Percentiles rank a stretch among this genome's conserved stretches.
phyloP scores from a whole-genome alignment of 2,888 invertebrate genomes.

The Heteromyza rotundicornis region DNA sequence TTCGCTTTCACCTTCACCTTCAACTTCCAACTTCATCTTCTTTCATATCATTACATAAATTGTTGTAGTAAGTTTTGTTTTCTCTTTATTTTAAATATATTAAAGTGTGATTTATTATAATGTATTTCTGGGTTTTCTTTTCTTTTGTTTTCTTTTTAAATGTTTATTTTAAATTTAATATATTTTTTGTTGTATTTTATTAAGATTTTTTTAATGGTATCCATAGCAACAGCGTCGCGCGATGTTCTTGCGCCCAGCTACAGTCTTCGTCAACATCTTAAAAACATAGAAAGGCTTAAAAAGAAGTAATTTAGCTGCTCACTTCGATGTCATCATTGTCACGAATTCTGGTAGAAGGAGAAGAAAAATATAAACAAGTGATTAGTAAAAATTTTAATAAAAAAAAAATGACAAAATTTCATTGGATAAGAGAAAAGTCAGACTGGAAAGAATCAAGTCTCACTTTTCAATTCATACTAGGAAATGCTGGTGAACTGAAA shows the following conservation, averaged over 20 bases:
- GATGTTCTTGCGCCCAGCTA: conserved; percentile 66
- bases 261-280: conserved; percentile 68
- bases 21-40: too few species aligned
- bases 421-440: too few species aligned
- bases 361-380: conserved; percentile 36
- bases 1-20: neutral
- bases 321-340: conserved; percentile 99
- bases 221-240: conserved; percentile 64
- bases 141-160: too few species aligned
- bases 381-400: neutral
- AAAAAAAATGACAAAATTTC: neutral
- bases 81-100: conserved; percentile 42
- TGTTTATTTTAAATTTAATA: conserved; percentile 41
- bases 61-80: conserved; percentile 27
- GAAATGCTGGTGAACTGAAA: too few species aligned
- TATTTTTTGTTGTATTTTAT: too few species aligned
- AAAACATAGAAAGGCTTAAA: conserved; percentile 67
- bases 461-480: too few species aligned
- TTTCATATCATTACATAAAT: conserved; percentile 10
- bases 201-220: conserved; percentile 59
- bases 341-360: conserved; percentile 82
- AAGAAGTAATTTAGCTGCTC: conserved; percentile 76
- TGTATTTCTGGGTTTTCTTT: conserved; percentile 36
- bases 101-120: conserved; percentile 30
- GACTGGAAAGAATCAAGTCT: too few species aligned